Evolutionary conservation across 2,113 vertebrate species (phyloP), one percentile per base, ranked within the genome.

Genomic region (Meriones unguiculatus): DNA sequence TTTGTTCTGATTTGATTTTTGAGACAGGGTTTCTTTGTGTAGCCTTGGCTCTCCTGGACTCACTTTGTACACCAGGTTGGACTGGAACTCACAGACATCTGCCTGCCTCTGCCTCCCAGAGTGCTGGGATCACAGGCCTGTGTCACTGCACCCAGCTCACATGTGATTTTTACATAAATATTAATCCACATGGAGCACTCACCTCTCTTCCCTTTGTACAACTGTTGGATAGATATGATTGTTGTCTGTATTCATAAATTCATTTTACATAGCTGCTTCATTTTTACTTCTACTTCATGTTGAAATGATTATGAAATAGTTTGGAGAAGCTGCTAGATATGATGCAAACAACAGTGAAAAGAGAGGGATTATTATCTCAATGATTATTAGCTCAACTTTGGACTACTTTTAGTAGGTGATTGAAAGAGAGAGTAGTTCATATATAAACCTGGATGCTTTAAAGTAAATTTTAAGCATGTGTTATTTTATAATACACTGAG

Each of bases 191-290:
- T n/a, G 2, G 24, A 93, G 28, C 32, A 76, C 28, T 84, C 76
- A 50, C 87, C 32, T 77, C 46, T 30, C 65, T 95, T 89, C 52
- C 62, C 82, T 90, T 96, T 76, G 6, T 69, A 87, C 8, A 91
- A 30, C 35, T 57, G 18, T 24, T 94, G 81, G 35, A 64, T 12
- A 88, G 57, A 59, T 78, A 67, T 25, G 5, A 84, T 86, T 93
- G 87, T 70, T 86, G 85, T 94, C n/a, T 52, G 15, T 87, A 67
- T 77, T 95, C 92, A 59, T 67, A 69, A 95, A 70, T 88, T 96
- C 24, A 81, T 67, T 75, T 91, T 93, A 76, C 54, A 25, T 76
- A 30, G 89, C 38, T 96, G 2, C 35, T 38, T 59, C 14, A 64
- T 57, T 24, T 11, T 92, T 92, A 84, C 25, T 89, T 93, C 64